Base-by-base conservation (phyloP, 2,888 invertebrate genomes). In the Mechanitis mazaeus region DNA sequence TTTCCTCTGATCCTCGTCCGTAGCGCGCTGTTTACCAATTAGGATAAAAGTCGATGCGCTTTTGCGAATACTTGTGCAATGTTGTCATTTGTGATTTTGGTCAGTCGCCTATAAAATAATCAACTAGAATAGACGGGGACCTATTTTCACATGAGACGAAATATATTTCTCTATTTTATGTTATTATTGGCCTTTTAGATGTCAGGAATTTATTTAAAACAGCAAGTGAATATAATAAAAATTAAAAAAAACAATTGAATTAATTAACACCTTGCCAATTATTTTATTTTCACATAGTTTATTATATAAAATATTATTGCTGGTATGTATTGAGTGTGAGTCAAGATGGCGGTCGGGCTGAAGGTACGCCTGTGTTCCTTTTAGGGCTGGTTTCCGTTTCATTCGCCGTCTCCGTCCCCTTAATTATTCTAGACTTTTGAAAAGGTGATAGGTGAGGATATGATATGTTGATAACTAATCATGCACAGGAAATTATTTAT, bases 1-100 rank as follows among this genome's bases (percentile, higher is more conserved):
- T 83, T 78, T 84, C 84, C 84, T 84, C 74, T 69, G 77, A 72
- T 72, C 67, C 75, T 75, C 73, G 75, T 70, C 64, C 64, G 62
- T 70, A 64, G 69, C 68, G 56, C 64, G 45, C 58, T 60, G 64
- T 59, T 61, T 63, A 62, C 55, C 55, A 58, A 55, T 55, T 55
- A 58, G 42, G 50, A n/a, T n/a, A 53, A 58, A 46, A 54, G 50
- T 45, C 53, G 55, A 45, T 38, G 53, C 55, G 45, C 45, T 55
- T 56, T 50, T 31, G 50, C 50, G 50, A 50, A 50, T 50, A 31
- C 9, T 50, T 50, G 9, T 31, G n/a, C 50, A 31, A 50, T 31
- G 42, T 42, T 9, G 11, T 42, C 11, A 42, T 11, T 42, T 42
- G 42, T 42, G 6, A 42, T 9, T 11, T 9, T 42, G 42, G 0